phyloP scores from a whole-genome alignment of 1,140 invertebrate genomes.

The Drosophila mauritiana region DNA sequence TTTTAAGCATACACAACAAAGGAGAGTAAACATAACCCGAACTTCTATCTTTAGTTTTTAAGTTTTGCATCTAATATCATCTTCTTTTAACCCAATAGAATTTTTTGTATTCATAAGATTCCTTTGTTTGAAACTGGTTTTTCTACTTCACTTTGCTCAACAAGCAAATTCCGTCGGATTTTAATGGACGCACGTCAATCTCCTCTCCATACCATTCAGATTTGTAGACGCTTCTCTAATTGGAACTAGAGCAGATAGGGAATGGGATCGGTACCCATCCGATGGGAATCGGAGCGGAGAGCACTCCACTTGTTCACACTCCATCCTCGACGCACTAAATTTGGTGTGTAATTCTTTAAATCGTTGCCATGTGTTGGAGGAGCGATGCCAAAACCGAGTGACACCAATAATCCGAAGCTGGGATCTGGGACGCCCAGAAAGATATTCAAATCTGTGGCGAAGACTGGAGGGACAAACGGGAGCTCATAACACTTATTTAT shows the following conservation, averaged over 20 bases:
- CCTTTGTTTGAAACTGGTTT: no score
- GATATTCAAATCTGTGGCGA: conserved; percentile 69
- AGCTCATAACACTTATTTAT: conserved; percentile 79
- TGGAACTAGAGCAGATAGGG: conserved; percentile 44
- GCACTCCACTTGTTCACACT: conserved; percentile 33
- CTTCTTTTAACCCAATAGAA: no score
- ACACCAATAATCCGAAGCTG: conserved; percentile 67
- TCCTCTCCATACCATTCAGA: conserved; percentile 56
- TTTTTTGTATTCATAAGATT: no score
- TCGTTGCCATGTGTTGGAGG: conserved; percentile 73
- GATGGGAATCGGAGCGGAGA: background rate
- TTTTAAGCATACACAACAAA: no score
- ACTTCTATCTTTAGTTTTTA: no score
- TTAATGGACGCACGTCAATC: conserved; percentile 50
- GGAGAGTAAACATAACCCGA: no score
- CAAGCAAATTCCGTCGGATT: background rate
- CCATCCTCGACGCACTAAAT: conserved; percentile 60
- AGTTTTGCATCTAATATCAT: no score
- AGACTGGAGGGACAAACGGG: conserved; percentile 52
- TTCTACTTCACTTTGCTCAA: no score
- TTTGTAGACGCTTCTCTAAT: conserved; percentile 64
- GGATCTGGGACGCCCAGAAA: conserved; percentile 51
- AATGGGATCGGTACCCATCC: conserved; percentile 3
- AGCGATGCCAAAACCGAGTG: conserved; percentile 43
- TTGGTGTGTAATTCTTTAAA: conserved; percentile 81